phyloP scores from a whole-genome alignment of 2,888 invertebrate genomes.

The Hartigia nigra region DNA sequence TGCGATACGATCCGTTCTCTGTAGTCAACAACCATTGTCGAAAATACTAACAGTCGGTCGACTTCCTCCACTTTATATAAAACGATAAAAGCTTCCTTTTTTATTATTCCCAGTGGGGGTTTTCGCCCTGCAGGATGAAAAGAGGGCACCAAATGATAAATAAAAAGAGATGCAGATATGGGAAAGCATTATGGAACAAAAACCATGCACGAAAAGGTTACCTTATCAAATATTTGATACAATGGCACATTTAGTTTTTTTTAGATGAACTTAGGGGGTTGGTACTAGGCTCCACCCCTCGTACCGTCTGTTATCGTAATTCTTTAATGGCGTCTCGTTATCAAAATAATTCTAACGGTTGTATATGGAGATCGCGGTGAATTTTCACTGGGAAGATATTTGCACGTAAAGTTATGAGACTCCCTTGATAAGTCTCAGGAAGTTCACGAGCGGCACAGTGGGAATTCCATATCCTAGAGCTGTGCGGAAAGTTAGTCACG shows the following conservation, averaged over 20 bases:
- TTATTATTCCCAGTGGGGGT: not conserved
- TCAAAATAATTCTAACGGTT: not conserved
- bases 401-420: not conserved
- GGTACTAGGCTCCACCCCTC: not conserved
- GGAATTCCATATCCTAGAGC: not conserved
- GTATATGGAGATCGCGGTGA: not conserved
- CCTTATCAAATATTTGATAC: too few relatives aligned
- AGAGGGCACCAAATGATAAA: too few relatives aligned
- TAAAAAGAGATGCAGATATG: too few relatives aligned
- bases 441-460: not conserved
- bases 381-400: not conserved
- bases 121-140: too few relatives aligned
- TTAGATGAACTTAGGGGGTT: not conserved
- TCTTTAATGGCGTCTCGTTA: not conserved
- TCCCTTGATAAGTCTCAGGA: not conserved
- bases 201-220: too few relatives aligned
- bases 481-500: constrained; percentile 40
- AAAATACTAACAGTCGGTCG: not conserved
- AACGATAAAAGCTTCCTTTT: not conserved
- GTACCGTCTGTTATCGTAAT: not conserved
- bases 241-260: not conserved
- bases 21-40: not conserved
- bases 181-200: too few relatives aligned
- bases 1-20: not conserved
- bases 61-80: not conserved